Conservation (phyloP, 2,888 invertebrate genomes). For the Oegoconia quadripuncta region DNA sequence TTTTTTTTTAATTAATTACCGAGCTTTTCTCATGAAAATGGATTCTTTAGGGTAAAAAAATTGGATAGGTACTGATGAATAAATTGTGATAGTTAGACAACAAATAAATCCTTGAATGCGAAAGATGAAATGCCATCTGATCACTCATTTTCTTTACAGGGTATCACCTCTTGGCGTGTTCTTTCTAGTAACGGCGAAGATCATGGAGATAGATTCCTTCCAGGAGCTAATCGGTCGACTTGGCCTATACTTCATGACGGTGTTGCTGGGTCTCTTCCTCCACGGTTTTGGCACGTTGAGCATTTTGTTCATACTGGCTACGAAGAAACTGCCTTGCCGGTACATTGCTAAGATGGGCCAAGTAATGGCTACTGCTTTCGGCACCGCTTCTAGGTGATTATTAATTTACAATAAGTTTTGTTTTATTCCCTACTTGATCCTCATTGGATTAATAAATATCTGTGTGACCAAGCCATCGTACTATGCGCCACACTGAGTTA, state of each 20-base stretch:
- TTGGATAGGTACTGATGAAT: too few relatives aligned
- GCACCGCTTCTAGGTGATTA: slow-evolving; percentile 91
- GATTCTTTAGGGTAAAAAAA: too few relatives aligned
- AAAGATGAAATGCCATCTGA: too few relatives aligned
- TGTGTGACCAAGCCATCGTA: too few relatives aligned
- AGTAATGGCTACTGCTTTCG: slow-evolving; percentile 96
- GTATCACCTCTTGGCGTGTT: slow-evolving; percentile 93
- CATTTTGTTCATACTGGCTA: slow-evolving; percentile 89
- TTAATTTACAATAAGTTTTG: too few relatives aligned
- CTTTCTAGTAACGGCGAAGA: slow-evolving; percentile 93
- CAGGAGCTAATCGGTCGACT: slow-evolving; percentile 90
- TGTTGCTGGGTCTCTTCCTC: slow-evolving; percentile 92
- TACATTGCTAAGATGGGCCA: slow-evolving; percentile 92
- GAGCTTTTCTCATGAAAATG: too few relatives aligned
- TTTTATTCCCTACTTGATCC: too few relatives aligned
- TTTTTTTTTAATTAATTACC: too few relatives aligned
- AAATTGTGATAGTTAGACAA: too few relatives aligned
- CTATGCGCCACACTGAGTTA: too few relatives aligned
- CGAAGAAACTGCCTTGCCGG: slow-evolving; percentile 89
- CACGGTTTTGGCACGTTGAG: slow-evolving; percentile 96
- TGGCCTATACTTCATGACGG: slow-evolving; percentile 96
- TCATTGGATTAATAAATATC: too few relatives aligned
- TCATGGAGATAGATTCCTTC: slow-evolving; percentile 93
- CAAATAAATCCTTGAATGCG: too few relatives aligned
- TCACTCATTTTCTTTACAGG: slow-evolving; percentile 73